Base-by-base conservation (phyloP, 2,888 invertebrate genomes). In the Pterostichus niger region DNA sequence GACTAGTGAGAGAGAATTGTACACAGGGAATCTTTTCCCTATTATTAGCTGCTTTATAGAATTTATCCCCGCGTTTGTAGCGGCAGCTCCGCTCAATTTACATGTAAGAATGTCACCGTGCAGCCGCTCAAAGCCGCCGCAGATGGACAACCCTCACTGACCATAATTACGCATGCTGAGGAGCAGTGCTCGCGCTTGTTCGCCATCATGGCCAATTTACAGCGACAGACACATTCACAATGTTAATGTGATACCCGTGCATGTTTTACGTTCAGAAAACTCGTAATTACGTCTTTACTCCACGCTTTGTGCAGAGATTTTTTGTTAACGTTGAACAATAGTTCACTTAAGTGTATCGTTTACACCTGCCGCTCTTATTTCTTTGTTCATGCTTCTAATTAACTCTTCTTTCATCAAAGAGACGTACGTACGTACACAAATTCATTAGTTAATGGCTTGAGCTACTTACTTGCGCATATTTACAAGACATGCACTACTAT, bases 41-140 rank as follows among this genome's bases (percentile, higher is more conserved):
- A 40, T 71, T 71, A 71, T 71, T 35, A 71, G 17, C 54, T 6
- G 54, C 54, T 24, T 17, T 59, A 17, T 11, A 24, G 71, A 49
- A 73, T 73, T 73, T 73, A 73, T 73, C 17, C 54, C 46, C 11
- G 40, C 59, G 61, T 61, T 61, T 61, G 61, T 33, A 11, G 61
- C 31, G 31, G 61, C 31, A 31, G 33, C n/a, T 64, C 10, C 64
- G 33, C 52, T 76, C 76, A 78, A 59, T 78, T 78, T 78, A 59
- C 78, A 78, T 78, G 77, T 77, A 77, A 77, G 56, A 77, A 77
- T 77, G 54, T 77, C 56, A 77, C 56, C 56, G 54, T n/a, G n/a
- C 35, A 7, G 40, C 40, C 40, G 17, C 6, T 24, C 46, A 73
- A 24, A 73, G 56, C 35, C 13, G 35, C 77, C 54, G 35, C 40